Evolutionary conservation across 1,140 invertebrate species (phyloP), one percentile per base, ranked within the genome.

Genomic region (Varroa destructor): DNA sequence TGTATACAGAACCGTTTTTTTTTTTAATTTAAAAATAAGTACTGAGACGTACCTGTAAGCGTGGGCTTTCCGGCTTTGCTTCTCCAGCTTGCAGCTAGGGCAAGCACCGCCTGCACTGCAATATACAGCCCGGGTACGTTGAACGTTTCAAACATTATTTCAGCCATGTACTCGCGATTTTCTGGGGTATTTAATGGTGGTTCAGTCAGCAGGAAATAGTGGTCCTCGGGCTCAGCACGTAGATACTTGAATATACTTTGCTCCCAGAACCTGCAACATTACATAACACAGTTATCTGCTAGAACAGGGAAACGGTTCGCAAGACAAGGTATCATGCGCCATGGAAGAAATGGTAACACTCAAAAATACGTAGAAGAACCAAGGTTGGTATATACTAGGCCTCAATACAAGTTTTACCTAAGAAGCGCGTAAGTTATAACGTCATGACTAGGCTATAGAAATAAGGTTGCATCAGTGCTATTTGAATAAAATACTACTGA

Each of bases 121-220:
- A 99, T 99, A 78, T 99, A 99, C 71, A 99, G 83, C 61, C 97
- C 97, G 76, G 97, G 96, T 72, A 99, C 95, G 83, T 99, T 99
- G 81, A 99, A 99, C 37, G 95, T 96, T 81, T 99, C 97, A 82
- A 99, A 99, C 96, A 99, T 99, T 74, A 99, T 99, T 85, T 99
- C 97, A 76, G 96, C 96, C 74, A 93, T 93, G 77, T 97, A 99
- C 84, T 99, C 97, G 70, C 97, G 84, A 81, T 99, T 99, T 81
- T 99, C 97, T 14, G 97, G 97, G 3, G 97, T 98, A 81, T 99
- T 99, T 73, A 99, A 82, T 36, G 97, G 97, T n/a, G 97, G 97
- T 81, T 99, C 97, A 8, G 97, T 99, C 83, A 99, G 82, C 57
- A 99, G 82, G 81, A 99, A 99, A 79, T 97, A 93, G 82, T 99